phyloP scores from a whole-genome alignment of 2,888 invertebrate species.

The Drepanosiphum platanoidis region DNA sequence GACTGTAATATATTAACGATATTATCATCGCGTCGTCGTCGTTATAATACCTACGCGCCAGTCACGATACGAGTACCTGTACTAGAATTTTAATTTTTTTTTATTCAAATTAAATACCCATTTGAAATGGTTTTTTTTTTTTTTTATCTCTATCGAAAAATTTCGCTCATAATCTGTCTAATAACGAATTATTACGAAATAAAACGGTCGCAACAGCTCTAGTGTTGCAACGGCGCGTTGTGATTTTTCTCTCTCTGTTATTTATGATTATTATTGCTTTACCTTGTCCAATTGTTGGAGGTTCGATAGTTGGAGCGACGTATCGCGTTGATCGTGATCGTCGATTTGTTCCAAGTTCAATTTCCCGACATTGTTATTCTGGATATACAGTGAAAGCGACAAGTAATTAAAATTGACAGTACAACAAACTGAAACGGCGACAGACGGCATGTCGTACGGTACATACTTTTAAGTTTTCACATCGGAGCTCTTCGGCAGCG shows the following conservation, averaged over 20 bases:
- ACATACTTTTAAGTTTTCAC: slow-evolving; percentile 36
- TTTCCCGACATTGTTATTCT: slow-evolving; percentile 48
- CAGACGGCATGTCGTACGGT: neutral
- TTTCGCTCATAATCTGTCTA: too few relatives aligned
- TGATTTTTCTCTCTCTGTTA: too few relatives aligned
- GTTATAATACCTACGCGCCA: neutral
- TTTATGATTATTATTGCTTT: too few relatives aligned
- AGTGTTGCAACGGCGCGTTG: too few relatives aligned
- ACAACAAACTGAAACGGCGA: neutral
- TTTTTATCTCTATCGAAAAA: too few relatives aligned
- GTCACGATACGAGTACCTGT: neutral
- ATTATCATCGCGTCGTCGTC: too few relatives aligned
- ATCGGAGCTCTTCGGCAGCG: slow-evolving; percentile 67
- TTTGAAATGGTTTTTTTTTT: neutral
- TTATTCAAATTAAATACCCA: neutral
- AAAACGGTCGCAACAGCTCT: too few relatives aligned
- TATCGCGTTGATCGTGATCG: neutral
- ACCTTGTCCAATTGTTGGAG: slow-evolving; percentile 39
- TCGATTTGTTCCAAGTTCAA: slow-evolving; percentile 44
- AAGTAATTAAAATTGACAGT: neutral
- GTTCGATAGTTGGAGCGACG: neutral
- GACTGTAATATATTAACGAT: neutral
- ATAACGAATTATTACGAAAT: neutral
- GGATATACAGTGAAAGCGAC: too few relatives aligned
- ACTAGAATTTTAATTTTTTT: neutral